These are phyloP conservation scores for Ophion obscuratus DNA, from an alignment of 2,888 invertebrate species.

Conservation along the genomic window DNA sequence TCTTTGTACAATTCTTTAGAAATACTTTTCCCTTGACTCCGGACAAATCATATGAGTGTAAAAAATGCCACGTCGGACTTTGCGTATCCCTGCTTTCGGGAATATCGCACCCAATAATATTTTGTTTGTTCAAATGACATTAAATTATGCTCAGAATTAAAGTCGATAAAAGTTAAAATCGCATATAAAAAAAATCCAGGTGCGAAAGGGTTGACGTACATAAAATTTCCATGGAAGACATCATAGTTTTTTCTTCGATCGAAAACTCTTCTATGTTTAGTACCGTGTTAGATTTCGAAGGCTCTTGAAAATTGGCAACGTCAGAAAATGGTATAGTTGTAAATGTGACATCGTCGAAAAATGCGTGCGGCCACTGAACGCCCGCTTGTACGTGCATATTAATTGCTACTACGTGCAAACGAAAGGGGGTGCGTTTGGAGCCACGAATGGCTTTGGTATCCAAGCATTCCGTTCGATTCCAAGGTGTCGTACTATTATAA, in stretches of 20 bases:
- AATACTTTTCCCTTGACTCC: no score
- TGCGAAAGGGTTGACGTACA: background rate
- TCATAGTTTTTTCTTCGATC: background rate
- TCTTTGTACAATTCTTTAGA: no score
- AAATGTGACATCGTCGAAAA: background rate
- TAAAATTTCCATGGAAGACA: background rate
- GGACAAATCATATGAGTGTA: no score
- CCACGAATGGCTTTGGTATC: slow-evolving; percentile 73
- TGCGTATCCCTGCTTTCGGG: no score
- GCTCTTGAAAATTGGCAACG: background rate
- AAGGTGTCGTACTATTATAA: slow-evolving; percentile 76
- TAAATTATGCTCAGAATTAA: no score
- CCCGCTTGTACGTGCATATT: slow-evolving; percentile 41
- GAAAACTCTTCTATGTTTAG: background rate
- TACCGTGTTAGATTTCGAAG: no score
- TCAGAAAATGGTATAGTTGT: slow-evolving; percentile 2
- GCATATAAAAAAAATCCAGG: background rate
- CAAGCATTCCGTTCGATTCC: slow-evolving; percentile 77
- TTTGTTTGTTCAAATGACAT: no score
- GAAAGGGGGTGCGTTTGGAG: slow-evolving; percentile 31
- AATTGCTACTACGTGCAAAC: slow-evolving; percentile 48
- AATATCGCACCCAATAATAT: no score
- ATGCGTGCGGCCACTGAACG: slow-evolving; percentile 68
- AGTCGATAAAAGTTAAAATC: no score
- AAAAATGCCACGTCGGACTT: no score